Evolutionary conservation across 2,113 vertebrate genomes (phyloP).

Genomic region (Condylura cristata): DNA sequence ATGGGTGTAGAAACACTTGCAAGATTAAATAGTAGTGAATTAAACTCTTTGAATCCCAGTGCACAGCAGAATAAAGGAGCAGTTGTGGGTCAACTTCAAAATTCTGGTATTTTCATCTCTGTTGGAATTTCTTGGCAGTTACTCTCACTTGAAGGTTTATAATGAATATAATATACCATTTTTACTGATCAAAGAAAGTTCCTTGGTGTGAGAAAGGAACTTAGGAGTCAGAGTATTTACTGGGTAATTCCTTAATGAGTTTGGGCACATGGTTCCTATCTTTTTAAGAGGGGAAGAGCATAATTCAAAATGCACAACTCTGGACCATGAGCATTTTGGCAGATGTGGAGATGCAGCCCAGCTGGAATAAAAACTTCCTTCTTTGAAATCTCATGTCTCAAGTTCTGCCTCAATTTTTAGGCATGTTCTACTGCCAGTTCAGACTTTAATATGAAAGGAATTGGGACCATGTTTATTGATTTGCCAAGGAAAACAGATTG

Average conservation of each 20-base stretch:
- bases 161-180: background rate
- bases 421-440: background rate
- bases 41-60: constrained; percentile 41
- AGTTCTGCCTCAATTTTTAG: constrained; percentile 29
- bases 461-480: background rate
- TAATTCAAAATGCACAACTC: background rate
- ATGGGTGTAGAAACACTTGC: background rate
- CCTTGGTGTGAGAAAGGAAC: background rate
- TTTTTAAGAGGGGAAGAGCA: background rate
- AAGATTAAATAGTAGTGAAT: constrained; percentile 47
- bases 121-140: constrained; percentile 39
- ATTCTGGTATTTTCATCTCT: constrained; percentile 14
- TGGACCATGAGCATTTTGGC: constrained; percentile 26
- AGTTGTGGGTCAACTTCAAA: constrained; percentile 46
- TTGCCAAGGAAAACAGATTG: background rate
- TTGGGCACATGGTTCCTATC: background rate
- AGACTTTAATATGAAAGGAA: constrained; percentile 41
- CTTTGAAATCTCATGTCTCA: constrained; percentile 44
- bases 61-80: constrained; percentile 3
- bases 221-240: background rate
- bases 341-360: constrained; percentile 20
- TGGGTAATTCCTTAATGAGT: background rate
- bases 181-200: constrained; percentile 59
- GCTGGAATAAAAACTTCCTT: constrained; percentile 16
- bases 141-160: background rate